phyloP scores from a whole-genome alignment of 2,888 invertebrate species.

The Herminia tarsipennalis region DNA sequence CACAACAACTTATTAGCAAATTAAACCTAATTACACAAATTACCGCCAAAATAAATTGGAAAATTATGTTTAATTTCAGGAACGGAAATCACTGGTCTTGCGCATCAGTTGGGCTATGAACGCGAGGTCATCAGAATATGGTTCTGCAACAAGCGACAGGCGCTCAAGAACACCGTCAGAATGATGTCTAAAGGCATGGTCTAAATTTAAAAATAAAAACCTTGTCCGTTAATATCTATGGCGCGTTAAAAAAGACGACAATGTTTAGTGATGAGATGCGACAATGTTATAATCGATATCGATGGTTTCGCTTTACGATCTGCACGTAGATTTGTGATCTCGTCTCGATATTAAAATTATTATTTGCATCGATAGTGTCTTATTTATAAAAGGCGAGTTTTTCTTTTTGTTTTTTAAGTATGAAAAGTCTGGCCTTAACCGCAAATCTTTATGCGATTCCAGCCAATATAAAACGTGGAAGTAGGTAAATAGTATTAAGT shows the following conservation, averaged over 20 bases:
- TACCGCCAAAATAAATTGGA: conserved; percentile 16
- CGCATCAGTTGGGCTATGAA: conserved; percentile 98
- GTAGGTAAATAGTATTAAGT: conserved; percentile 64
- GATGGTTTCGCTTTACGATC: conserved; percentile 56
- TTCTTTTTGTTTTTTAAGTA: conserved; percentile 44
- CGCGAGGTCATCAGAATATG: conserved; percentile 99
- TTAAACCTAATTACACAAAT: too few relatives aligned
- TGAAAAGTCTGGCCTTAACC: conserved; percentile 70
- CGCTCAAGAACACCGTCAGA: conserved; percentile 98
- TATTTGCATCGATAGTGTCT: conserved; percentile 64
- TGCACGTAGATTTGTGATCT: conserved; percentile 61
- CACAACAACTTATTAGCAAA: too few relatives aligned
- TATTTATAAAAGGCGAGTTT: conserved; percentile 48
- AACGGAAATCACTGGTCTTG: conserved; percentile 97
- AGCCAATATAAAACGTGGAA: conserved; percentile 73
- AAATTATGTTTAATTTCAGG: conserved; percentile 86
- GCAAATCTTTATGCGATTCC: conserved; percentile 76
- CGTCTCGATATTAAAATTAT: conserved; percentile 49
- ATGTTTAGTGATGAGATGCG: conserved; percentile 50
- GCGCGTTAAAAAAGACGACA: conserved; percentile 16
- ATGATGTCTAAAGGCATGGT: conserved; percentile 96
- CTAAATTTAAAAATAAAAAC: conserved; percentile 66
- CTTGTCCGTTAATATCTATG: background rate
- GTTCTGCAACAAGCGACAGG: conserved; percentile 99
- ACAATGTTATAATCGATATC: conserved; percentile 51